Conservation (phyloP, 2,888 invertebrate species). For the Marasmarcha lunaedactyla region DNA sequence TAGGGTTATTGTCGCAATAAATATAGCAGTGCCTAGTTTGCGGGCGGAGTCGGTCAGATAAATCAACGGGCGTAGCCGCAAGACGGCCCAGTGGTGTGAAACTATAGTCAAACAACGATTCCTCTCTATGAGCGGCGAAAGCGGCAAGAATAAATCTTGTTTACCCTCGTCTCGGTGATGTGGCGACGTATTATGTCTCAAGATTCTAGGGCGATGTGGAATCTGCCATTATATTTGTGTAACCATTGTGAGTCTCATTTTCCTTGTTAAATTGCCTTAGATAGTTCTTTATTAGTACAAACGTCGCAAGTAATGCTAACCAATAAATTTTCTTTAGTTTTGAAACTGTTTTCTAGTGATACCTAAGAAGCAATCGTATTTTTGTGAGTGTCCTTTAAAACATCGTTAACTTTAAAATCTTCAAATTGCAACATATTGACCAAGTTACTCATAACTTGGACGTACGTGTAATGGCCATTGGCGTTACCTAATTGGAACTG, state of each 20-base stretch:
- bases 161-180: background rate
- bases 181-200: background rate
- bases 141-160: background rate
- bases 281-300: no score
- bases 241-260: no score
- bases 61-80: constrained; percentile 51
- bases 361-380: no score
- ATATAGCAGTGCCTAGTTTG: constrained; percentile 60
- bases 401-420: no score
- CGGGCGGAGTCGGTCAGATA: constrained; percentile 50
- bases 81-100: constrained; percentile 35
- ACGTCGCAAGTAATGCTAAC: constrained; percentile 24
- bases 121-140: background rate
- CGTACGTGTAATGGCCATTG: constrained; percentile 24
- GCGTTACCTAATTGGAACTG: constrained; percentile 22
- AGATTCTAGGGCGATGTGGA: background rate
- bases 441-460: constrained; percentile 11
- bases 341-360: no score
- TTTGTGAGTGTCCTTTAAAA: no score
- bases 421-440: no score
- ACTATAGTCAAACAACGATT: background rate
- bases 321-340: no score
- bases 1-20: constrained; percentile 68
- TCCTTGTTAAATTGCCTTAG: no score
- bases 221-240: no score